Evolutionary conservation across 2,888 invertebrate species (phyloP).

Genomic region (Heteromyza rotundicornis): DNA sequence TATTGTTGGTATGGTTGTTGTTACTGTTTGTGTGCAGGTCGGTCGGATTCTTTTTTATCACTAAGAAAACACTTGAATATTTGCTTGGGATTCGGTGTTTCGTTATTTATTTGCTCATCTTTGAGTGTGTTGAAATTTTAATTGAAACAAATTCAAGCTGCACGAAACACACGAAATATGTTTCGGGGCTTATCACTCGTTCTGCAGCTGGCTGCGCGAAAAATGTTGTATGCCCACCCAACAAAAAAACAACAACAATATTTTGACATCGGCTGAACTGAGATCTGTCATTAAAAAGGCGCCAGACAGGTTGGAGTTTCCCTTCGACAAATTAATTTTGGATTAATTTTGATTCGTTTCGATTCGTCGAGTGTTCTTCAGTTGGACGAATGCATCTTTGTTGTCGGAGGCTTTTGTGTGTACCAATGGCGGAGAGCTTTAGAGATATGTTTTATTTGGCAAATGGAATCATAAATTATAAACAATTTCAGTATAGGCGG

Average conservation of each 20-base stretch:
- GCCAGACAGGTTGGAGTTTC: constrained; percentile 4
- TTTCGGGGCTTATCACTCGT: background rate
- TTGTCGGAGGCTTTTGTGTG: too few species aligned
- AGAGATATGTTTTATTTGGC: too few species aligned
- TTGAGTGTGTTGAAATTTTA: background rate
- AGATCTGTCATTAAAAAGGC: constrained; percentile 1
- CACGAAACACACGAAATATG: background rate
- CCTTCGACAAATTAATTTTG: too few species aligned
- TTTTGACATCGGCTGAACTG: background rate
- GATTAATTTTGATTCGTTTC: background rate
- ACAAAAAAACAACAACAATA: too few species aligned
- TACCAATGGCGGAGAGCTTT: too few species aligned
- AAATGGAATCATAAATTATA: too few species aligned
- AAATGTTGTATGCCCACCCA: too few species aligned
- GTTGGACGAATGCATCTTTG: too few species aligned
- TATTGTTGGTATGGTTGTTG: background rate
- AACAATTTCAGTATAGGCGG: too few species aligned
- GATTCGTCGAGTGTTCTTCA: too few species aligned
- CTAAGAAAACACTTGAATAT: background rate
- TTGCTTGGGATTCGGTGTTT: background rate
- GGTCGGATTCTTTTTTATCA: background rate
- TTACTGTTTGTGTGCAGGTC: too few species aligned
- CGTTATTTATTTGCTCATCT: background rate
- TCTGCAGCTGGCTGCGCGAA: too few species aligned
- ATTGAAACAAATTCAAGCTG: background rate